phyloP scores from a whole-genome alignment of 2,888 invertebrate species.

The Drosophila borealis region DNA sequence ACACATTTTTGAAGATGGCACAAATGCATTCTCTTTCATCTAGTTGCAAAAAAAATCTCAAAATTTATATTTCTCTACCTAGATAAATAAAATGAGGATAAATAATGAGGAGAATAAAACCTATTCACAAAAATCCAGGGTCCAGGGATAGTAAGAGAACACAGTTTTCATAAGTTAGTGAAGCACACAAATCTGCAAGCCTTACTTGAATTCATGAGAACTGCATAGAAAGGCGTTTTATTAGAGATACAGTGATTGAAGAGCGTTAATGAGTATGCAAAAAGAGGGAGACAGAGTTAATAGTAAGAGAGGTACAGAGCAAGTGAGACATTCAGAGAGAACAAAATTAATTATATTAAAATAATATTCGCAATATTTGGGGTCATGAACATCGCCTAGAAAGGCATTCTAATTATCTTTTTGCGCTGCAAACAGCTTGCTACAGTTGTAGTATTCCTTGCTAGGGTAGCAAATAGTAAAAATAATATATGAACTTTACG shows the following conservation, averaged over 20 bases:
- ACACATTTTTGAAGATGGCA: not conserved
- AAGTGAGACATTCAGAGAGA: too few relatives aligned
- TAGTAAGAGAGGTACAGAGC: too few relatives aligned
- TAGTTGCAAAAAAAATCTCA: too few relatives aligned
- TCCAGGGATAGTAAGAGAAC: too few relatives aligned
- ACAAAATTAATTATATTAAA: not conserved
- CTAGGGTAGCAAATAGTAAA: constrained; percentile 4
- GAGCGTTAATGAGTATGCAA: too few relatives aligned
- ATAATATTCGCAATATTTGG: not conserved
- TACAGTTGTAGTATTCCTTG: not conserved
- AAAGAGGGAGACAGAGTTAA: not conserved
- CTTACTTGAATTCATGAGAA: not conserved
- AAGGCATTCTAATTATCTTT: not conserved
- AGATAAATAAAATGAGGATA: too few relatives aligned
- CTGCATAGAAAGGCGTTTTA: not conserved
- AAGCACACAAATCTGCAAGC: too few relatives aligned
- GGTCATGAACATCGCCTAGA: not conserved
- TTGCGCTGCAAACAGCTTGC: not conserved
- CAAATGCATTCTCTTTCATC: constrained; percentile 19
- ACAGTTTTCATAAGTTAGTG: not conserved
- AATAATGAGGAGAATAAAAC: too few relatives aligned
- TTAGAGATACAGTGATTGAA: not conserved
- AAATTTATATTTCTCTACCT: too few relatives aligned
- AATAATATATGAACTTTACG: constrained; percentile 61
- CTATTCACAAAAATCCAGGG: too few relatives aligned